Percentiles rank a stretch among this genome's conserved stretches.
Conservation (phyloP, 2,888 invertebrate species). For the Busseola fusca region DNA sequence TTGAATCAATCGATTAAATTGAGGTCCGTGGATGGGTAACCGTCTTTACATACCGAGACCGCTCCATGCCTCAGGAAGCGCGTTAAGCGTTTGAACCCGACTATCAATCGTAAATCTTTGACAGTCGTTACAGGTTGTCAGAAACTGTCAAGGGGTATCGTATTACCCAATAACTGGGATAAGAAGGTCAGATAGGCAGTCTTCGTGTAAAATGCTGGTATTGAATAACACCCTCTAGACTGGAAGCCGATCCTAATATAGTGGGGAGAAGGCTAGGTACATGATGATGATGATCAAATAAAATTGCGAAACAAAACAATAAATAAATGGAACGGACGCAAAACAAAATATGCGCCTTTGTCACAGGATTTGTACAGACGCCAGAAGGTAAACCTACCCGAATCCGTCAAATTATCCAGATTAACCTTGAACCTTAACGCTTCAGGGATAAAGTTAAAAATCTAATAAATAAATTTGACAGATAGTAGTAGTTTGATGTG, state of each 20-base stretch:
- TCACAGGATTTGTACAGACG: not conserved
- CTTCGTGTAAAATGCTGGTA: not conserved
- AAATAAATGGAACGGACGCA: not conserved
- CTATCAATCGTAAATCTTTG: not conserved
- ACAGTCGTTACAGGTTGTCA: not conserved
- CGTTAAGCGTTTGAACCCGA: not conserved
- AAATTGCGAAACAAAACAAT: not conserved
- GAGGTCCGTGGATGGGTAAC: too few relatives aligned
- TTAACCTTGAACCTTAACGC: too few relatives aligned
- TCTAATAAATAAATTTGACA: too few relatives aligned
- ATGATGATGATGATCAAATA: not conserved
- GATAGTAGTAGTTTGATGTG: too few relatives aligned
- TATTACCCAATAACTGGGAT: not conserved
- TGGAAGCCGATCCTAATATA: not conserved
- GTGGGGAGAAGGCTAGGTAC: not conserved
- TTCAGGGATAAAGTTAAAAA: too few relatives aligned
- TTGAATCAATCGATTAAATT: not conserved
- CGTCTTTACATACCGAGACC: too few relatives aligned
- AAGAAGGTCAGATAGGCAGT: not conserved
- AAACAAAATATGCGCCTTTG: not conserved
- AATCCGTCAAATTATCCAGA: too few relatives aligned
- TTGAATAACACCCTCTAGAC: not conserved
- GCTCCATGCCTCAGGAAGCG: not conserved
- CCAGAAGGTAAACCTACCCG: too few relatives aligned
- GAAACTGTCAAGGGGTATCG: not conserved